Conservation (phyloP, 2,888 invertebrate genomes). For the Dryadula phaetusa region DNA sequence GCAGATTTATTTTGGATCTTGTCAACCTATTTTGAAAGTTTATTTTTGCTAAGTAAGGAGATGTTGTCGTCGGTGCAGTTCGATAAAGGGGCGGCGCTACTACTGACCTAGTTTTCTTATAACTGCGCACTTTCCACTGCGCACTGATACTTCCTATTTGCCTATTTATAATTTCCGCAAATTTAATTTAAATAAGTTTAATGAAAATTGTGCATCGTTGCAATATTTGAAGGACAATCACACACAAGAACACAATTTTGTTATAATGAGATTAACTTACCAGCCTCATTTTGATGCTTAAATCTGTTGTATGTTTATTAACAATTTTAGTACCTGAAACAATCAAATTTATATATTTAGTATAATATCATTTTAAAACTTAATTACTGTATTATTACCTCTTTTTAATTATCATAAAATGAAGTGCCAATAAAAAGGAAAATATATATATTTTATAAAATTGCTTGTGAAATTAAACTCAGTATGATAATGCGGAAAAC, state of each 20-base stretch:
- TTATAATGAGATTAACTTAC: constrained; percentile 58
- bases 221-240: constrained; percentile 2
- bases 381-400: not conserved
- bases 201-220: constrained; percentile 10
- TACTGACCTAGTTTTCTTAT: constrained; percentile 82
- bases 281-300: constrained; percentile 74
- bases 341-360: not conserved
- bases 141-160: constrained; percentile 75
- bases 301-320: constrained; percentile 53
- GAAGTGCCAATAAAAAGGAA: too few relatives aligned
- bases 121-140: constrained; percentile 81
- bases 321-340: constrained; percentile 63
- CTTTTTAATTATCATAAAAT: too few relatives aligned
- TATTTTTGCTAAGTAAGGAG: constrained; percentile 63
- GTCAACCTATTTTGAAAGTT: constrained; percentile 62
- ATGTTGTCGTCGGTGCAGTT: constrained; percentile 60
- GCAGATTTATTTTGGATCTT: constrained; percentile 60
- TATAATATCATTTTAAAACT: not conserved
- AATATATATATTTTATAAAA: too few relatives aligned
- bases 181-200: constrained; percentile 51
- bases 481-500: too few relatives aligned
- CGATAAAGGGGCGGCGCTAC: constrained; percentile 83
- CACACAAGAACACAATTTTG: not conserved
- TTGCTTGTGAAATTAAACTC: too few relatives aligned
- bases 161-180: constrained; percentile 69